Evolutionary conservation across 2,888 invertebrate species (phyloP), one percentile per base, ranked within the genome.

Genomic region (Iphiclides podalirius): DNA sequence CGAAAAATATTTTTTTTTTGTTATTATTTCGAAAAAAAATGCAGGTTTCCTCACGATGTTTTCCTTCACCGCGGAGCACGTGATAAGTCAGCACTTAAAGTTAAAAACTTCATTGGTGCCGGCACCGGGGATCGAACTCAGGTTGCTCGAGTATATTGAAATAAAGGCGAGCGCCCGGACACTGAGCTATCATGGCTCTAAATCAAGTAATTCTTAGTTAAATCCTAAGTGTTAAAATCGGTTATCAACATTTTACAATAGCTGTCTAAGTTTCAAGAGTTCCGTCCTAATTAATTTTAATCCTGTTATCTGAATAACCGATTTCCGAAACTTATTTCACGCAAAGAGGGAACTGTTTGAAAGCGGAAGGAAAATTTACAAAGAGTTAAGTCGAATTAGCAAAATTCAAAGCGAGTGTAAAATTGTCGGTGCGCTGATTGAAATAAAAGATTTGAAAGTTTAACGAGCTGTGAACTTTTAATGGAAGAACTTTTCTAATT

Each of bases 391-490:
- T 47, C 36, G 36, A 47, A 36, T 36, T 13, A 47, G 17, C 41
- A 12, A 23, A 37, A 47, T 35, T 41, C 47, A 47, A 41, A 47
- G 47, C 40, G 41, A 41, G 36, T 41, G 41, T 36, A 20, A 35
- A 41, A 17, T 31, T 38, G 35, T 17, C 20, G 26, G n/a, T 14
- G 12, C n/a, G 8, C 31, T 16, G 13, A 16, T 35, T 26, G 15
- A 47, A 47, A 41, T 40, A 35, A 34, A 40, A 41, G 40, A 28
- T 40, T 47, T 7, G 16, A 40, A 35, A 40, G 26, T 47, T 35
- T 17, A 40, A 47, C 26, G 34, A 28, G 40, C 26, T 33, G 35
- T 4, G 1, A 16, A 40, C 35, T 39, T 47, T 35, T 16, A 47
- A 35, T 40, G 40, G 40, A 47, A 40, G 34, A 47, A 47, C 20